Evolutionary conservation across 2,797 vertebrate species (phyloP), one percentile per base, ranked within the genome.

Genomic region (Sebastiscus tertius): DNA sequence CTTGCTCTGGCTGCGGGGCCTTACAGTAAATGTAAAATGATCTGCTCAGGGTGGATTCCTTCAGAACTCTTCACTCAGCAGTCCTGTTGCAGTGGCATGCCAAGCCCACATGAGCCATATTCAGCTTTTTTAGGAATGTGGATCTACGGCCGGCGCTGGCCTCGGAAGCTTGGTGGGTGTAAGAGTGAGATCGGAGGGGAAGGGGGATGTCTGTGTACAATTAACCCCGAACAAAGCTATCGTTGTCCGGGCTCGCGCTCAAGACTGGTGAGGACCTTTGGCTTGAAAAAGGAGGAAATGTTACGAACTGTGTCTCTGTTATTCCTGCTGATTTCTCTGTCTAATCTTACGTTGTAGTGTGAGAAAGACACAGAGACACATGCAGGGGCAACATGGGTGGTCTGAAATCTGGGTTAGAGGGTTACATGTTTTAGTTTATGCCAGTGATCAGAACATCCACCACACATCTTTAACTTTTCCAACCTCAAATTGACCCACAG

Each of bases 151-250:
- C 83, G 87, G 86, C 81, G 52, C 84, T 81, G 86, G 89, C 82
- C 68, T 89, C 36, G 56, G 82, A 90, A 85, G 86, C 77, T 86
- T 78, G 75, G 85, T 91, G 90, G 91, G 87, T 85, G 85, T 88
- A 85, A 84, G 76, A 88, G 89, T 60, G 77, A 83, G 91, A 89
- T 85, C 33, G 85, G 55, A 87, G 81, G 83, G 87, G 88, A 88
- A 92, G 74, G 79, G 91, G 90, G 93, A 93, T 94, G 94, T 94
- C 93, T 94, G 94, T 73, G 92, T 77, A 91, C 92, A 92, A 94
- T 95, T 94, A 94, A 80, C 63, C 83, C 83, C 1, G 70, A 93
- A 96, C 94, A 96, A 95, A 95, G 93, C 88, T 85, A 79, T 72
- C 87, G 77, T 94, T 96, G 95, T 96, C 75, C 36, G 20, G 78